These are phyloP conservation scores for Thelaira solivaga DNA, from an alignment of 2,888 invertebrate genomes.

Conservation along the genomic window DNA sequence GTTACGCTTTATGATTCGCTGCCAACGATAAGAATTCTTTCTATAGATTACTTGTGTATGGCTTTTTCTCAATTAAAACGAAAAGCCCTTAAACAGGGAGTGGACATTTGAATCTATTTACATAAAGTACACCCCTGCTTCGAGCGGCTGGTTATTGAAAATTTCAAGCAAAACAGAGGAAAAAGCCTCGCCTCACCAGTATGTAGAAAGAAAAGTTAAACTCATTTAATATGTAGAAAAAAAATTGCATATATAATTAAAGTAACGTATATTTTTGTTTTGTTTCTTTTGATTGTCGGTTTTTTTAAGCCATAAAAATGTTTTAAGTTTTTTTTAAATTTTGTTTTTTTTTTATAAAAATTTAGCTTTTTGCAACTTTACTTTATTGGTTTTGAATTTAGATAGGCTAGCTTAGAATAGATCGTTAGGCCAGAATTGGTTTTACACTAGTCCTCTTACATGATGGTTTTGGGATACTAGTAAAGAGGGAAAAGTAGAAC, in stretches of 20 bases:
- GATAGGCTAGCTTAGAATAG: too few species aligned
- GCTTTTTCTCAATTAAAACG: background rate
- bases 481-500: too few species aligned
- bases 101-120: constrained; percentile 55
- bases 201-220: constrained; percentile 6
- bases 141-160: constrained; percentile 26
- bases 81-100: constrained; percentile 27
- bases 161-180: constrained; percentile 31
- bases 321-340: background rate
- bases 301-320: background rate
- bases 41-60: background rate
- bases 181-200: constrained; percentile 41
- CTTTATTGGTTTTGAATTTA: too few species aligned
- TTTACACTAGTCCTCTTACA: too few species aligned
- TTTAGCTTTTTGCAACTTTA: too few species aligned
- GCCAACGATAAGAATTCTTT: constrained; percentile 14
- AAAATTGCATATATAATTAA: constrained; percentile 61
- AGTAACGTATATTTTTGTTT: constrained; percentile 60
- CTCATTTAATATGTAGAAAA: background rate
- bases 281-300: background rate
- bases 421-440: too few species aligned
- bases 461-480: too few species aligned
- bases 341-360: too few species aligned
- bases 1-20: constrained; percentile 55
- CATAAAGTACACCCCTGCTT: constrained; percentile 60